Evolutionary conservation across 2,888 invertebrate genomes (phyloP).

Genomic region (Thelaira solivaga): DNA sequence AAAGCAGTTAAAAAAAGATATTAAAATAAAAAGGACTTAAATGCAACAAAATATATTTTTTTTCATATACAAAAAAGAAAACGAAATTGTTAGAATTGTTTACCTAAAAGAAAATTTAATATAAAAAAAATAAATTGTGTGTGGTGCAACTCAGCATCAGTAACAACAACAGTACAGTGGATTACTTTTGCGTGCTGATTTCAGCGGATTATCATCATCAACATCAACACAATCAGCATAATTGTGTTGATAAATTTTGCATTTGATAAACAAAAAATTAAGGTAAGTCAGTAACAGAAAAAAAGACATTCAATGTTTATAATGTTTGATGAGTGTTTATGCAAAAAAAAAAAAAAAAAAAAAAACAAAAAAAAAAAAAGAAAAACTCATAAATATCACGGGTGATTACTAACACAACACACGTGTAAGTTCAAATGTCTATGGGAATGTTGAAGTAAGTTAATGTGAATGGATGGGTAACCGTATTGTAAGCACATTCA

Average conservation of each 20-base stretch:
- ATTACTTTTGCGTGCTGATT: constrained; percentile 6
- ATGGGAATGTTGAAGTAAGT: no score
- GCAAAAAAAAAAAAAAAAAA: background rate
- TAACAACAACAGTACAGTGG: constrained; percentile 20
- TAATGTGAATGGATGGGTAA: no score
- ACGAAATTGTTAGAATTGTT: constrained; percentile 40
- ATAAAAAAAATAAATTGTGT: constrained; percentile 8
- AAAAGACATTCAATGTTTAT: background rate
- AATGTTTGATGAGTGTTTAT: background rate
- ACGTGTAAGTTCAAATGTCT: no score
- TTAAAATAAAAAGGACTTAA: background rate
- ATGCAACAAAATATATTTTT: constrained; percentile 1
- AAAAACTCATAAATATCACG: no score
- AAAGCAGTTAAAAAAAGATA: no score
- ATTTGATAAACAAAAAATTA: background rate
- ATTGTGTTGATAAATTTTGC: constrained; percentile 1
- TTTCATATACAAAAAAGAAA: no score
- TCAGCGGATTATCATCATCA: constrained; percentile 21
- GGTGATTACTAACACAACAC: no score
- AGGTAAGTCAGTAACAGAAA: no score
- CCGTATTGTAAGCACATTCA: background rate
- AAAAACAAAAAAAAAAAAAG: no score
- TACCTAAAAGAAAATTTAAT: constrained; percentile 22
- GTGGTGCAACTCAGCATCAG: background rate
- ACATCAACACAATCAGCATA: background rate